phyloP scores from a whole-genome alignment of 2,113 vertebrate genomes.

The Leiothrix lutea region DNA sequence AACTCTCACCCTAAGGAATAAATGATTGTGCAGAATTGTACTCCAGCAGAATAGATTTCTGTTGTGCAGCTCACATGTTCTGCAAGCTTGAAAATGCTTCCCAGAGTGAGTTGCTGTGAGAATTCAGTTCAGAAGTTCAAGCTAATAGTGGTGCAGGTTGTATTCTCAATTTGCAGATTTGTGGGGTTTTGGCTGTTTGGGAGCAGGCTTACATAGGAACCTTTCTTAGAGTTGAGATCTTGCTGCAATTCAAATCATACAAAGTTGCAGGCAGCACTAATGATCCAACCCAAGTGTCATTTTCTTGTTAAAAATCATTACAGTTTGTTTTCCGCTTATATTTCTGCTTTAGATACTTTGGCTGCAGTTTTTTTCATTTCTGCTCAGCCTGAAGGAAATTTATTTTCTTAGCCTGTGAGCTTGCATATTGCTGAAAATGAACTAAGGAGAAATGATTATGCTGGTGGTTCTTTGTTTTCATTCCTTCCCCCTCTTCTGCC shows the following conservation, averaged over 20 bases:
- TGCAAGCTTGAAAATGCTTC: neutral
- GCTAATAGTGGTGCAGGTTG: fast-evolving
- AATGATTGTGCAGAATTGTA: neutral
- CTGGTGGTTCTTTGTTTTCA: neutral
- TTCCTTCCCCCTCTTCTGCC: neutral
- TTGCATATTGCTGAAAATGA: neutral
- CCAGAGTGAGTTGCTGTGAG: neutral
- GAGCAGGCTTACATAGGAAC: neutral
- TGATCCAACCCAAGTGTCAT: neutral
- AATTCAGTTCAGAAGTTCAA: neutral
- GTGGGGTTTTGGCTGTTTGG: neutral
- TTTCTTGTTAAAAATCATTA: neutral
- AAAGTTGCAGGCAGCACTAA: neutral
- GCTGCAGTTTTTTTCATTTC: neutral
- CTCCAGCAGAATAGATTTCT: neutral
- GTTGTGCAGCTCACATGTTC: neutral
- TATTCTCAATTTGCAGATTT: neutral
- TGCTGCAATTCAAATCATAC: neutral
- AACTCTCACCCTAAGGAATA: neutral
- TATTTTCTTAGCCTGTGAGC: neutral
- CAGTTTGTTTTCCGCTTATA: neutral
- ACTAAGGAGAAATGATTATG: neutral
- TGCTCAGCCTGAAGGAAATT: neutral
- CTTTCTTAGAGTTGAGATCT: neutral
- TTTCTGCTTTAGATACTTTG: neutral